Percentiles rank a stretch among this genome's conserved stretches.
phyloP scores from a whole-genome alignment of 2,888 invertebrate species.

The Nemoura dubitans region DNA sequence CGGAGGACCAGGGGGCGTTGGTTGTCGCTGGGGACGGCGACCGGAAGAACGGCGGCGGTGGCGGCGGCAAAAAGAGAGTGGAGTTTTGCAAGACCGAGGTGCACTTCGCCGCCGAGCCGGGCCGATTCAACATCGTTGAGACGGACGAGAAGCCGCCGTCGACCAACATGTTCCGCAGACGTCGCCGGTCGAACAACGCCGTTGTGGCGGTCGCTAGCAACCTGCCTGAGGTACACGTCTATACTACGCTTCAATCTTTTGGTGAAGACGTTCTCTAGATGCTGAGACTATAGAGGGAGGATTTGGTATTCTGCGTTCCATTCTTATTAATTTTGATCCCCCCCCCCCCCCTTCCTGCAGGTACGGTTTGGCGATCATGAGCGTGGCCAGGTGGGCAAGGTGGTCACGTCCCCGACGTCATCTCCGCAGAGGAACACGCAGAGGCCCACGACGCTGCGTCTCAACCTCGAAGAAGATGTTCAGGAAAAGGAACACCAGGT shows the following conservation, averaged over 20 bases:
- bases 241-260: too few relatives aligned
- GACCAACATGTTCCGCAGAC: slow-evolving; percentile 78
- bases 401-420: neutral
- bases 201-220: neutral
- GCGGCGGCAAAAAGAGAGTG: slow-evolving; percentile 70
- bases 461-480: slow-evolving; percentile 47
- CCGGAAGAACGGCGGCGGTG: slow-evolving; percentile 58
- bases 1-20: slow-evolving; percentile 1
- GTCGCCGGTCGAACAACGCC: slow-evolving; percentile 61
- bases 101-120: slow-evolving; percentile 86
- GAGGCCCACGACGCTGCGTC: slow-evolving; percentile 51
- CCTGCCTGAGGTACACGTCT: slow-evolving; percentile 27
- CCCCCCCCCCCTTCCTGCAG: neutral
- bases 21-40: slow-evolving; percentile 44
- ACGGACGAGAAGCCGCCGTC: slow-evolving; percentile 89
- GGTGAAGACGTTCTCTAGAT: too few relatives aligned
- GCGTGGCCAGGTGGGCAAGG: slow-evolving; percentile 56
- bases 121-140: slow-evolving; percentile 86
- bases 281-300: too few relatives aligned
- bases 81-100: slow-evolving; percentile 90
- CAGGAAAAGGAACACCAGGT: slow-evolving; percentile 24
- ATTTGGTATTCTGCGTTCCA: too few relatives aligned
- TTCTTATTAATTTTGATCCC: too few relatives aligned
- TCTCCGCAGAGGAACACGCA: neutral
- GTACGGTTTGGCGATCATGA: slow-evolving; percentile 72